Base-by-base conservation (phyloP, 2,888 invertebrate genomes). In the Morpho achilles region DNA sequence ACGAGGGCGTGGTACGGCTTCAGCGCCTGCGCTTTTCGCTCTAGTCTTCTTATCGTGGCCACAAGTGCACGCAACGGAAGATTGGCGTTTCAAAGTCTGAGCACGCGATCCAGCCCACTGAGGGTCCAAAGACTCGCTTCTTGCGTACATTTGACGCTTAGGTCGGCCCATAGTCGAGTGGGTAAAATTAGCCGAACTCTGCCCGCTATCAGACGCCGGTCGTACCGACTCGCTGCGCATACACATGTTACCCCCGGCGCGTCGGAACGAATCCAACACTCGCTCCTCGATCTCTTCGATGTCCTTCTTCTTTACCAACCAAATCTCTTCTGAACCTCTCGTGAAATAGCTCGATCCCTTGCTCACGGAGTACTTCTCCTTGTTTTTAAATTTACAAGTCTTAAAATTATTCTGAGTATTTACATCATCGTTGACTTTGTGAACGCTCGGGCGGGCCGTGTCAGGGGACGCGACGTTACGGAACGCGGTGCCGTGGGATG, bases 261-360 rank as follows among this genome's bases (percentile, higher is more conserved):
- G 81, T 0, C 88, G 67, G 64, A 89, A 87, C 60, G 90, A 90
- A 59, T 90, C 89, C 52, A 90, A 55, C 8, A 90, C 90, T 32
- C 90, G 71, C 67, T 88, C 89, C 64, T 90, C 90, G 32, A 90
- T 89, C 68, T 88, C 90, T 53, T 90, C 89, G 1, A 90, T 90
- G 49, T 90, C 90, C 66, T 89, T 90, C 70, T 90, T 90, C 72
- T 90, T 90, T n/a, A 90, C 90, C 46, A 90, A 75, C 90, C 90
- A 90, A 48, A 90, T 90, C 68, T 90, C 90, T 59, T 90, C 90
- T 0, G 90, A 84, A 9, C 90, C 90, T 50, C 90, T 74, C 1
- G 87, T 87, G 73, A 87, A 89, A 71, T 89, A 90, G 61, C 87
- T 87, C 32, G 88, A 87, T 0, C 88, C 88, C 64, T 89, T 89